A percentile compares a stretch with the other conserved stretches of the same genome.
Conservation (phyloP, 2,797 vertebrate species). For the Phrynocephalus forsythii region DNA sequence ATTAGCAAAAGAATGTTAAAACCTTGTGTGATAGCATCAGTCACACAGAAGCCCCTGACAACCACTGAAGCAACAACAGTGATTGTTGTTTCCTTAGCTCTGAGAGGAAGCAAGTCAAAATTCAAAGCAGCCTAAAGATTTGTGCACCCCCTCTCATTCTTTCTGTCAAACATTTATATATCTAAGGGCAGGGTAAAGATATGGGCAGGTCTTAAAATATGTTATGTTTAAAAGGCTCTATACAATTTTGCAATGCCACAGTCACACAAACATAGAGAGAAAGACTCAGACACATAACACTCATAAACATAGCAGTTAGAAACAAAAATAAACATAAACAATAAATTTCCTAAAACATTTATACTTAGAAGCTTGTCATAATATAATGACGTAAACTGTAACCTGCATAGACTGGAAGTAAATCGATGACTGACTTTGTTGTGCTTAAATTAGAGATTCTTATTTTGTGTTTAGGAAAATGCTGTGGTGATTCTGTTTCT, state of each 20-base stretch:
- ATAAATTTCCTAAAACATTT: no score
- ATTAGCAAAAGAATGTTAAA: neutral
- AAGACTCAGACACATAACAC: no score
- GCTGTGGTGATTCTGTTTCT: neutral
- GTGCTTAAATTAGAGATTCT: neutral
- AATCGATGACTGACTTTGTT: no score
- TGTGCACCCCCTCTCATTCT: neutral
- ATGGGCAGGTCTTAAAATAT: no score
- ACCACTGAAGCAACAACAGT: neutral
- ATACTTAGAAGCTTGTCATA: no score
- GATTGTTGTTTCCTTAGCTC: neutral
- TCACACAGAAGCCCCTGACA: neutral
- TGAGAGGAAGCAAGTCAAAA: neutral
- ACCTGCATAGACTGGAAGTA: no score
- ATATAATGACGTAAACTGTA: no score
- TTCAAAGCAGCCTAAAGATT: neutral
- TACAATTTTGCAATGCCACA: neutral
- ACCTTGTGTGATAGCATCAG: neutral
- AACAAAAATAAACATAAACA: no score
- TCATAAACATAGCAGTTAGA: no score
- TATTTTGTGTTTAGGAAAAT: no score
- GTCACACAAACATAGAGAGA: neutral
- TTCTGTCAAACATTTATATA: neutral
- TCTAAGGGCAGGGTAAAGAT: no score
- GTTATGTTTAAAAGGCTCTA: no score